Percentiles rank a stretch among this genome's conserved stretches.
phyloP scores from a whole-genome alignment of 1,140 invertebrate genomes.

The Hetaerina americana region DNA sequence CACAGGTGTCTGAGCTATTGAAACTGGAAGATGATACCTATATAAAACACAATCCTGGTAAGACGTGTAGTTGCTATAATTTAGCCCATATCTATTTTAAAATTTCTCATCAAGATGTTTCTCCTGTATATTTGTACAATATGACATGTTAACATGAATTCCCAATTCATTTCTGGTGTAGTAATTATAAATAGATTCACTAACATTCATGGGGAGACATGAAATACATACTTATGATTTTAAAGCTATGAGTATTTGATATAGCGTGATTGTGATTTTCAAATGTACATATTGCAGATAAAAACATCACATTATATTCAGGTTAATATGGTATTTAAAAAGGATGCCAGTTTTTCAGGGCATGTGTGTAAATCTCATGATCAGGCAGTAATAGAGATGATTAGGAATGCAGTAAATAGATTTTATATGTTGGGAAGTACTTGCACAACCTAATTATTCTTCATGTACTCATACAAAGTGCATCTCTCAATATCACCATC shows the following conservation, averaged over 20 bases:
- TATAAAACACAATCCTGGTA: neutral
- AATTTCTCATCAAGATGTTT: no score
- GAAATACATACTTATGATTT: neutral
- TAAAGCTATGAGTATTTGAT: neutral
- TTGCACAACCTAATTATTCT: no score
- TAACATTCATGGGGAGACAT: neutral
- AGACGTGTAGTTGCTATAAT: neutral
- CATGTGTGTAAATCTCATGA: no score
- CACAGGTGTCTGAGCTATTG: neutral
- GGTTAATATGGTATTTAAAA: neutral
- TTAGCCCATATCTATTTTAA: neutral
- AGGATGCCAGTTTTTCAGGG: no score
- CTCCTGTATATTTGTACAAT: constrained; percentile 3
- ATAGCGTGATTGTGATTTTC: neutral
- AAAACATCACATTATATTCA: constrained; percentile 6
- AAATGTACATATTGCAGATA: constrained; percentile 7
- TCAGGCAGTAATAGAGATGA: no score
- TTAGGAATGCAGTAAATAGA: no score
- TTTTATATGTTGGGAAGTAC: no score
- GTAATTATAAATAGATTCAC: neutral
- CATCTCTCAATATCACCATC: no score
- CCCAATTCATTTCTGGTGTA: neutral
- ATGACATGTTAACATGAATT: neutral
- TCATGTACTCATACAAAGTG: no score
- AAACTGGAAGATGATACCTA: neutral